phyloP scores from a whole-genome alignment of 2,888 invertebrate genomes.

The Arrhopalites spinosus region DNA sequence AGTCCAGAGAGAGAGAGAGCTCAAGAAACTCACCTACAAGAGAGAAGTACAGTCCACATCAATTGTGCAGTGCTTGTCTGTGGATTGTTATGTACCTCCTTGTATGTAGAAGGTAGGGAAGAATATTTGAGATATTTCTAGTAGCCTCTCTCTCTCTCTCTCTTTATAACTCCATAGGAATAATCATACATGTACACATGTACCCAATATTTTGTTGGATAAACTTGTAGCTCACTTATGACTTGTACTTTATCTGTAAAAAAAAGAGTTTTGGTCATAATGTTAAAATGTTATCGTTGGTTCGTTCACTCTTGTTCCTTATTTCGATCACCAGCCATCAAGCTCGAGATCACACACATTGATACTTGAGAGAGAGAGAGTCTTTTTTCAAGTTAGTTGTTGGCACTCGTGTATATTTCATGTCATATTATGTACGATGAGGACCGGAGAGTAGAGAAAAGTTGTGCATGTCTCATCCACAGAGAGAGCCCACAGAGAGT shows the following conservation, averaged over 20 bases:
- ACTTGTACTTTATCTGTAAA: too few relatives aligned
- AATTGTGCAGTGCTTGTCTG: constrained; percentile 18
- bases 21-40: constrained; percentile 1
- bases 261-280: too few relatives aligned
- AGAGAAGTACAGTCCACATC: constrained; percentile 17
- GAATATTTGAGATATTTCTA: background rate
- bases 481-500: background rate
- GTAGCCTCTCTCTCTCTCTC: background rate
- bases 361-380: constrained; percentile 4
- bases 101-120: background rate
- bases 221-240: too few relatives aligned
- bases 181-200: too few relatives aligned
- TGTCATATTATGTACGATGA: constrained; percentile 25
- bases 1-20: constrained; percentile 12
- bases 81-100: background rate
- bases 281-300: background rate
- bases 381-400: background rate
- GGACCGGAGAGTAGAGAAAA: background rate
- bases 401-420: constrained; percentile 40
- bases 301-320: background rate
- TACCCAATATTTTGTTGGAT: too few relatives aligned
- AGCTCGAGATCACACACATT: constrained; percentile 39
- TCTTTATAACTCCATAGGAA: background rate
- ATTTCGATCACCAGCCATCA: constrained; percentile 24
- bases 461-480: background rate